phyloP scores from a whole-genome alignment of 2,888 invertebrate species.

The Metopia argyrocephala region DNA sequence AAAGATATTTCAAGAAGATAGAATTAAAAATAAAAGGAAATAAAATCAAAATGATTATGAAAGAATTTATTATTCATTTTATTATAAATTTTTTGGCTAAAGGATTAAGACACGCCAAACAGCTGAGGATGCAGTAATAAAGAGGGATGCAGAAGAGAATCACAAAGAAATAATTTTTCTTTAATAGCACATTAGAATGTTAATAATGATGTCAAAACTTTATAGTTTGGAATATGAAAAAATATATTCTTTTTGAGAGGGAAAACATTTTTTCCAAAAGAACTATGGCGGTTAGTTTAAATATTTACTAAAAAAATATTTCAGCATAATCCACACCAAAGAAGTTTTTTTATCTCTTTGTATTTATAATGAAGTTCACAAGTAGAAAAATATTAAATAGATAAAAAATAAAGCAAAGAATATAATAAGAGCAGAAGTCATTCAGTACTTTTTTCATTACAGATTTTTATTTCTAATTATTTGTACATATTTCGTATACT shows the following conservation, averaged over 20 bases:
- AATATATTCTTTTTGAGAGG: background rate
- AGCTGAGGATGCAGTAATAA: background rate
- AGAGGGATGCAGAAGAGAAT: slow-evolving; percentile 1
- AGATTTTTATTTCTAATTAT: too few relatives aligned
- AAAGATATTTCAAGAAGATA: background rate
- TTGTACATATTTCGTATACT: too few relatives aligned
- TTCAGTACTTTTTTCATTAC: background rate
- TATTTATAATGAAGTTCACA: slow-evolving; percentile 4
- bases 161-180: slow-evolving; percentile 16
- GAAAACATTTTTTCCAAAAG: slow-evolving; percentile 14
- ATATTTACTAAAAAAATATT: slow-evolving; percentile 32
- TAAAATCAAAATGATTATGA: background rate
- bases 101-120: slow-evolving; percentile 1
- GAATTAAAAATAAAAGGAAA: background rate
- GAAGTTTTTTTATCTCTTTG: background rate
- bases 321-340: slow-evolving; percentile 18
- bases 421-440: background rate
- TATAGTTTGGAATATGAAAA: background rate
- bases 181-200: slow-evolving; percentile 12
- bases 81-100: slow-evolving; percentile 5
- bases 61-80: background rate
- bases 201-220: slow-evolving; percentile 18
- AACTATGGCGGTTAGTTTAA: slow-evolving; percentile 41
- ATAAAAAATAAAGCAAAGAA: background rate
- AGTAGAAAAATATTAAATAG: background rate